These are phyloP conservation scores for Tricholaema leucomelas DNA, from an alignment of 2,113 vertebrate genomes.

Conservation along the genomic window DNA sequence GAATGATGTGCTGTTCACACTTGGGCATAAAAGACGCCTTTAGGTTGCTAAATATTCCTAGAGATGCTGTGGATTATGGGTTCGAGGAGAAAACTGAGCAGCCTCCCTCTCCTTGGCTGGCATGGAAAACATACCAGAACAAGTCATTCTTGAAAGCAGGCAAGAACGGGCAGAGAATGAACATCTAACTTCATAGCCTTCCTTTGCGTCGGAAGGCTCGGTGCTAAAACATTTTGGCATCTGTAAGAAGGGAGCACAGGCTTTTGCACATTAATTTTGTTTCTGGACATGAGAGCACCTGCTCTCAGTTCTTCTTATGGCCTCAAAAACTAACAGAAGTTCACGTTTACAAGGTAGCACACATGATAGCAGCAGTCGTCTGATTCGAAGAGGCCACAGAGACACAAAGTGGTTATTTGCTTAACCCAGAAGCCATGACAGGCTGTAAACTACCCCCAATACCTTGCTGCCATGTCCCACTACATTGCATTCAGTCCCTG, in stretches of 20 bases:
- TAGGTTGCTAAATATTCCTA: background rate
- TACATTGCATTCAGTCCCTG: background rate
- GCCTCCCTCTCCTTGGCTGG: background rate
- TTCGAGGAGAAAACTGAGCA: background rate
- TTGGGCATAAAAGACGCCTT: background rate
- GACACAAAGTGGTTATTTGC: fast-evolving
- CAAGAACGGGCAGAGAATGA: background rate
- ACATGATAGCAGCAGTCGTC: background rate
- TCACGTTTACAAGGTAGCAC: background rate
- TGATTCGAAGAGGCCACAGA: background rate
- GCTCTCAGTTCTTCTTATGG: background rate
- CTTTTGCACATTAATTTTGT: background rate
- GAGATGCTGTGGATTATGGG: background rate
- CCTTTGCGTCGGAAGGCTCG: background rate
- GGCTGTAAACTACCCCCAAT: background rate
- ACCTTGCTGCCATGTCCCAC: background rate
- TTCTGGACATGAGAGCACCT: background rate
- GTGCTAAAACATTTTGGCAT: background rate
- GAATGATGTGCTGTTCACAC: background rate
- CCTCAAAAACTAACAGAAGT: background rate
- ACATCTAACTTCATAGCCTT: too few relatives aligned
- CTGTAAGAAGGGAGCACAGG: background rate
- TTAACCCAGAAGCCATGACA: background rate
- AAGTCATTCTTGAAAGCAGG: background rate
- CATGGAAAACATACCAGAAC: background rate